Conservation (phyloP, 2,888 invertebrate genomes). For the Euzetes globulus region DNA sequence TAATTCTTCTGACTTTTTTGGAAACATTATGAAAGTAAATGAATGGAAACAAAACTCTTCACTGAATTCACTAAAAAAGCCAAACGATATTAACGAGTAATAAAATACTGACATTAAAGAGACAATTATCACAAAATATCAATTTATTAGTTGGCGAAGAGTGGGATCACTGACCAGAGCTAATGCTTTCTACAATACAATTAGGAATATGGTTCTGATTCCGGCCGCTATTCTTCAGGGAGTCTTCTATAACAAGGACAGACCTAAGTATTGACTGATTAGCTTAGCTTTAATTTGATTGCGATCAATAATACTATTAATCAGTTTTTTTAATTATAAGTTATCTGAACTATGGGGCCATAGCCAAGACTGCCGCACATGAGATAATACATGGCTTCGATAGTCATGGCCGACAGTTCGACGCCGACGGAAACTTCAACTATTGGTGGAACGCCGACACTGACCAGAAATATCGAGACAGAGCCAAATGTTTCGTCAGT, state of each 20-base stretch:
- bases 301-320: too few relatives aligned
- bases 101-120: too few relatives aligned
- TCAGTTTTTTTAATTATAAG: too few relatives aligned
- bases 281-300: neutral
- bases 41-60: neutral
- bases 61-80: neutral
- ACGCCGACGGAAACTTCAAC: slow-evolving; percentile 80
- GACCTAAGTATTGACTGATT: slow-evolving; percentile 40
- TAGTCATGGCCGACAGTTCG: slow-evolving; percentile 63
- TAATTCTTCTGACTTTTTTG: neutral
- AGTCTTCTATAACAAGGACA: slow-evolving; percentile 45
- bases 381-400: slow-evolving; percentile 67
- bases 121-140: too few relatives aligned
- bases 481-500: slow-evolving; percentile 39
- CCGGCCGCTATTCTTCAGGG: slow-evolving; percentile 43
- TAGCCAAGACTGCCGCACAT: slow-evolving; percentile 83
- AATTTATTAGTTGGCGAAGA: slow-evolving; percentile 58
- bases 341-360: slow-evolving; percentile 50
- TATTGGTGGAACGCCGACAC: slow-evolving; percentile 88
- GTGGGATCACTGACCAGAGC: slow-evolving; percentile 75
- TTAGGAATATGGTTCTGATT: slow-evolving; percentile 66
- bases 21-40: neutral
- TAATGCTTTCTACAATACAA: slow-evolving; percentile 75
- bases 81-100: too few relatives aligned
- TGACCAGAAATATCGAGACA: slow-evolving; percentile 57